These are phyloP conservation scores for Melanchra persicariae DNA, from an alignment of 2,888 invertebrate species.

Conservation along the genomic window DNA sequence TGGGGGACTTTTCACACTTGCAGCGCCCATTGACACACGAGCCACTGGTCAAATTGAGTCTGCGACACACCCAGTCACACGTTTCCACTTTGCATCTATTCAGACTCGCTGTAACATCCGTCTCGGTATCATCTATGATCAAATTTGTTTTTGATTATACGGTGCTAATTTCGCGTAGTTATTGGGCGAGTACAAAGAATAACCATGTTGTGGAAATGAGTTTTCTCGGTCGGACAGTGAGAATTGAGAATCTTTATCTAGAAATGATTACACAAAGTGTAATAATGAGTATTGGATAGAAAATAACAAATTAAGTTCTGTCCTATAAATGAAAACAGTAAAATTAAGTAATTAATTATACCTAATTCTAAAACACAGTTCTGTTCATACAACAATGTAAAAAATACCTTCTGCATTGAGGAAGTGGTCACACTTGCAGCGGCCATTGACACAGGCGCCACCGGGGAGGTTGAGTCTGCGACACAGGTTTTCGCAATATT, in stretches of 20 bases:
- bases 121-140: slow-evolving; percentile 15
- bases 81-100: slow-evolving; percentile 8
- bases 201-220: too few species aligned
- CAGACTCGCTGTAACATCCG: background rate
- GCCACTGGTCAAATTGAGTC: slow-evolving; percentile 17
- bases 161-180: background rate
- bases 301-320: too few species aligned
- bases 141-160: background rate
- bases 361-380: too few species aligned
- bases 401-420: background rate
- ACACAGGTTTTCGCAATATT: background rate
- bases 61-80: slow-evolving; percentile 31
- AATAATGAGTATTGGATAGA: background rate
- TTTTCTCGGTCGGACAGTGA: background rate
- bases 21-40: slow-evolving; percentile 37
- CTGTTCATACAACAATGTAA: too few species aligned
- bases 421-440: slow-evolving; percentile 50
- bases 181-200: background rate
- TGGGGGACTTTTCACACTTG: slow-evolving; percentile 22
- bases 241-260: background rate
- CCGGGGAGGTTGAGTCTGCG: background rate
- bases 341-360: background rate
- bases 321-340: background rate
- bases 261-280: background rate
- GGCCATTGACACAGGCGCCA: slow-evolving; percentile 50